Conservation (phyloP, 2,113 vertebrate genomes). For the Catagonus wagneri region DNA sequence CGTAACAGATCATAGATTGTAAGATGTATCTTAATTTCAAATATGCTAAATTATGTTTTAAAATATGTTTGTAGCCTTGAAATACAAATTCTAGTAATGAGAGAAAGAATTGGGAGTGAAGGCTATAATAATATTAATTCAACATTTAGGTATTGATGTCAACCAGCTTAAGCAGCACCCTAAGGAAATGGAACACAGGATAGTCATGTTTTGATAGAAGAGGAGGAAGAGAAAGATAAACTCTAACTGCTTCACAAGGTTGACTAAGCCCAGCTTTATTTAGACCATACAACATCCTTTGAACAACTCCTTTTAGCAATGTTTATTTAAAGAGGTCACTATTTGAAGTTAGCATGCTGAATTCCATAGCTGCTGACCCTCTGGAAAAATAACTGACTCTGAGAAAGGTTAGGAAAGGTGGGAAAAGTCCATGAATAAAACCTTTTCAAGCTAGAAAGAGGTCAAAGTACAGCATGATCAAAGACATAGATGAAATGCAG, state of each 20-base stretch:
- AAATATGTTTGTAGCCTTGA: background rate
- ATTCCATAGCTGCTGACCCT: background rate
- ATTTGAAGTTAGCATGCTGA: conserved; percentile 73
- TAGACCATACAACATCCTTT: conserved; percentile 60
- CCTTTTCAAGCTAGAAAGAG: conserved; percentile 50
- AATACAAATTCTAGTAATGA: background rate
- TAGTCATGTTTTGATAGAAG: conserved; percentile 64
- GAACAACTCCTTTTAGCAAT: conserved; percentile 68
- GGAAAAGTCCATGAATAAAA: conserved; percentile 65
- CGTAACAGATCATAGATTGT: background rate
- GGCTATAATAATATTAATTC: background rate
- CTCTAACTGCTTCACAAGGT: conserved; percentile 45
- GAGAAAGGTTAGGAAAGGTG: conserved; percentile 60
- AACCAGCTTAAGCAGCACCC: background rate
- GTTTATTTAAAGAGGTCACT: conserved; percentile 78
- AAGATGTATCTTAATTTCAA: background rate
- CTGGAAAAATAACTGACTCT: conserved; percentile 62
- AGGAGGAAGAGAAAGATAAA: conserved; percentile 62
- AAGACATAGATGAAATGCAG: conserved; percentile 58
- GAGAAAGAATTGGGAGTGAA: background rate
- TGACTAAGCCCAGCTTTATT: conserved; percentile 70
- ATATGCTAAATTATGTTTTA: background rate
- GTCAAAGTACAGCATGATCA: conserved; percentile 61
- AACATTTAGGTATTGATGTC: background rate
- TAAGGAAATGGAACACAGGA: conserved; percentile 7